Conservation (phyloP, 2,113 vertebrate genomes). For the Bubo bubo region DNA sequence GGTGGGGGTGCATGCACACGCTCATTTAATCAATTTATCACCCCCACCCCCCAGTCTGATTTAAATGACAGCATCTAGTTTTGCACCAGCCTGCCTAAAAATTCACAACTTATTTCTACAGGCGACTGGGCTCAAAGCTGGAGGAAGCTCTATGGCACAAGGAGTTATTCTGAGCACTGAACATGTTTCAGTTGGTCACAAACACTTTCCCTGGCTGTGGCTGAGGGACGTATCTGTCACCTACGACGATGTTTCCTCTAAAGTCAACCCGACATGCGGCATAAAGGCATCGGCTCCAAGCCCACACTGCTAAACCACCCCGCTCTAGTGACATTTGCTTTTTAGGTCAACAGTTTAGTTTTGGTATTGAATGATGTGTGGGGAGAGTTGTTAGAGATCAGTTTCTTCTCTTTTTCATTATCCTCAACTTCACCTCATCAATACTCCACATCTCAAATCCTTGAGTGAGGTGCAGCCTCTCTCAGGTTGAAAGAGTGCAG, state of each 20-base stretch:
- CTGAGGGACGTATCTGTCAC: not conserved
- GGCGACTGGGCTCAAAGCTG: not conserved
- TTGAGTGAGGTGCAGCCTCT: not conserved
- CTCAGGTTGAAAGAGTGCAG: not conserved
- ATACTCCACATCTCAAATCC: no score
- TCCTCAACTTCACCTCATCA: not conserved
- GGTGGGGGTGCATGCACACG: rapidly evolving
- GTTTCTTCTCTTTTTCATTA: not conserved
- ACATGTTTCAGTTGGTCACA: not conserved
- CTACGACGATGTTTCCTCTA: rapidly evolving
- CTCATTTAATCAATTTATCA: not conserved
- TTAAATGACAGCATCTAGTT: not conserved
- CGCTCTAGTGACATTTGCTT: not conserved
- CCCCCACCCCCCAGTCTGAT: no score
- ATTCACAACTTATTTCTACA: not conserved
- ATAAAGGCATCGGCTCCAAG: rapidly evolving
- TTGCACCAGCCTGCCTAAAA: not conserved
- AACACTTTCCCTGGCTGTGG: not conserved
- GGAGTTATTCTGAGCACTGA: no score
- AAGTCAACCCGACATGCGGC: rapidly evolving
- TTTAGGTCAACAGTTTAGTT: not conserved
- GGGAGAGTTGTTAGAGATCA: not conserved
- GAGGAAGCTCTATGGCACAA: not conserved
- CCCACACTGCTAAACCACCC: rapidly evolving
- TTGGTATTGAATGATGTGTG: not conserved